phyloP scores from a whole-genome alignment of 1,140 invertebrate genomes.

The Aplysia californica region DNA sequence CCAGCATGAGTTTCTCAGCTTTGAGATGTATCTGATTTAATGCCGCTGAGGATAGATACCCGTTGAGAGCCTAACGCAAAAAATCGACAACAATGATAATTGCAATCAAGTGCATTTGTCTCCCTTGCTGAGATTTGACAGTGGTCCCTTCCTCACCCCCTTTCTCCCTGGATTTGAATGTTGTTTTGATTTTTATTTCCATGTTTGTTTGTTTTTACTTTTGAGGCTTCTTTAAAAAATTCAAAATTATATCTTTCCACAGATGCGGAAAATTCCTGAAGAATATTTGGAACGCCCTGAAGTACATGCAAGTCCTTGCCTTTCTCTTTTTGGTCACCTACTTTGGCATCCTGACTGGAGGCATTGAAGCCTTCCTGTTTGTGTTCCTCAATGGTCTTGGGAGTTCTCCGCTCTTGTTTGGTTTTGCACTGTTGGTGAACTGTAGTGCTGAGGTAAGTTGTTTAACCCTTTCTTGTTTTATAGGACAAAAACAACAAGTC shows the following conservation, averaged over 20 bases:
- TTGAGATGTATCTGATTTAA: too few relatives aligned
- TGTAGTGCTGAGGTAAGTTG: conserved; percentile 33
- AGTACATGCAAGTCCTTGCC: conserved; percentile 21
- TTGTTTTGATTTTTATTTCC: background rate
- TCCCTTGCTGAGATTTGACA: too few relatives aligned
- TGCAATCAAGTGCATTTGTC: too few relatives aligned
- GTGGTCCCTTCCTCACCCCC: too few relatives aligned
- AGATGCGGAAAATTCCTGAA: conserved; percentile 40
- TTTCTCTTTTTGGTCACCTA: conserved; percentile 31
- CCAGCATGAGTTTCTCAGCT: too few relatives aligned
- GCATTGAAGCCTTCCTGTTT: conserved; percentile 35
- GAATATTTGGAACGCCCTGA: conserved; percentile 40
- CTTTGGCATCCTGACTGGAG: conserved; percentile 36
- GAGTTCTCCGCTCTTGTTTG: conserved; percentile 25
- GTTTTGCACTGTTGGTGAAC: conserved; percentile 28
- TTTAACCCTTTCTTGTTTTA: conserved; percentile 69
- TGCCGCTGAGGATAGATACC: too few relatives aligned
- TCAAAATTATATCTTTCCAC: background rate
- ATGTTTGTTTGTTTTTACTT: too few relatives aligned
- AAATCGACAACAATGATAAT: too few relatives aligned
- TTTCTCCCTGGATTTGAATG: background rate
- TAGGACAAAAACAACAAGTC: background rate
- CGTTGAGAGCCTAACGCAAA: too few relatives aligned
- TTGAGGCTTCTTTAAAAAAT: too few relatives aligned
- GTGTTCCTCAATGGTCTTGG: conserved; percentile 31